These are phyloP conservation scores for Pachycephus smyrnensis DNA, from an alignment of 2,888 invertebrate genomes.

Conservation along the genomic window DNA sequence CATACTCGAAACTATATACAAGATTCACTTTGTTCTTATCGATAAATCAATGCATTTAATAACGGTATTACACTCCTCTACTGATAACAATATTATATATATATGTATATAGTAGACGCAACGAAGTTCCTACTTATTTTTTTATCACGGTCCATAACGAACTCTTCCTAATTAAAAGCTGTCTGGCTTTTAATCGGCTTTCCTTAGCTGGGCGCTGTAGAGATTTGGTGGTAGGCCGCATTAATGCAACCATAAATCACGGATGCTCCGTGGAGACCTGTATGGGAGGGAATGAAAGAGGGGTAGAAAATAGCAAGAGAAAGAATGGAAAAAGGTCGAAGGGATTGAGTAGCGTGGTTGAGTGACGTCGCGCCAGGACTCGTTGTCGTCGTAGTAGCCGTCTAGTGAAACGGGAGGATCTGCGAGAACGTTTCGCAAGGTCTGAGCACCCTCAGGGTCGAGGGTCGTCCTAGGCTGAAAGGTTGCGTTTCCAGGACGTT, in stretches of 20 bases:
- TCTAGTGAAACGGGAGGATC: constrained; percentile 30
- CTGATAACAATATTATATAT: no score
- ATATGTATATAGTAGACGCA: background rate
- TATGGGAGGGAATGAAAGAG: constrained; percentile 29
- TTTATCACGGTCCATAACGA: background rate
- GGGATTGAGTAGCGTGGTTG: constrained; percentile 30
- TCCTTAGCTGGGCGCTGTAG: constrained; percentile 6
- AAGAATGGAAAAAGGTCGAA: constrained; percentile 18
- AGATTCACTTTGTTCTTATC: no score
- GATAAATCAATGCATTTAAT: no score
- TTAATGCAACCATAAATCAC: constrained; percentile 57
- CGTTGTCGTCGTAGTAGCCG: constrained; percentile 41
- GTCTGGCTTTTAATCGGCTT: constrained; percentile 8
- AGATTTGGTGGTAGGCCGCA: constrained; percentile 38
- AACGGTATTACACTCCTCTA: no score
- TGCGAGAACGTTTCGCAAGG: constrained; percentile 41
- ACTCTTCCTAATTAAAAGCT: constrained; percentile 8
- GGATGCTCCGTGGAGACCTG: constrained; percentile 6
- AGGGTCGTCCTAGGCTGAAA: constrained; percentile 16
- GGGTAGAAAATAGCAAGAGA: constrained; percentile 34
- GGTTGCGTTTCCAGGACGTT: constrained; percentile 51
- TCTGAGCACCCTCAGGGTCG: constrained; percentile 24
- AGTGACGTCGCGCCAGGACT: constrained; percentile 49
- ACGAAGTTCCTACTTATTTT: background rate
- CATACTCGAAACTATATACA: no score